phyloP scores from a whole-genome alignment of 2,113 vertebrate species.

The Vimba vimba region DNA sequence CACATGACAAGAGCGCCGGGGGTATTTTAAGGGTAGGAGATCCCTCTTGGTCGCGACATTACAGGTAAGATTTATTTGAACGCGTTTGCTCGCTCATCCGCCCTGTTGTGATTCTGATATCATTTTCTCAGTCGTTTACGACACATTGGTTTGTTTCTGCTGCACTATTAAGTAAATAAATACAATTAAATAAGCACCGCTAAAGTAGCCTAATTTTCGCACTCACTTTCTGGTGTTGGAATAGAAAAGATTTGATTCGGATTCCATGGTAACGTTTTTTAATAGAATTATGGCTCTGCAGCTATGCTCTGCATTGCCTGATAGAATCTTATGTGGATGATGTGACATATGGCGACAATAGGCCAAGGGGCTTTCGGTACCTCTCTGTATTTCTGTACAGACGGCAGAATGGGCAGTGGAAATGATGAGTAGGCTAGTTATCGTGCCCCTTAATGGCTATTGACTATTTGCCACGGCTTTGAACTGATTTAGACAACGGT shows the following conservation, averaged over 20 bases:
- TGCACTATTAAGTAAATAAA: background rate
- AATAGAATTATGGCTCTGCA: background rate
- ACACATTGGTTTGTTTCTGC: background rate
- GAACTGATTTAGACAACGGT: background rate
- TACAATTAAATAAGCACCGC: background rate
- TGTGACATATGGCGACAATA: slow-evolving; percentile 21
- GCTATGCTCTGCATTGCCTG: background rate
- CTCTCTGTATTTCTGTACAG: background rate
- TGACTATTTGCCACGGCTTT: slow-evolving; percentile 2
- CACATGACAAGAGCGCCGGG: background rate
- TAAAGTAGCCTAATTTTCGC: background rate
- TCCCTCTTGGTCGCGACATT: slow-evolving; percentile 9
- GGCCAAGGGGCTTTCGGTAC: background rate
- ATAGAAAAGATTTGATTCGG: background rate
- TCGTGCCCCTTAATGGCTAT: background rate
- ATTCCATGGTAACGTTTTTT: background rate
- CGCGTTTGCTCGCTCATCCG: background rate
- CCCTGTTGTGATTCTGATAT: slow-evolving; percentile 4
- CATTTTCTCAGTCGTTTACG: background rate
- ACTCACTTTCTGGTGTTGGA: background rate
- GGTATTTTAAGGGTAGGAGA: slow-evolving; percentile 10
- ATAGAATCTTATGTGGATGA: background rate
- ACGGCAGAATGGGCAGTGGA: background rate
- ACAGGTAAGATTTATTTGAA: slow-evolving; percentile 48
- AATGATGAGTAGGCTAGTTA: slow-evolving; percentile 14